Evolutionary conservation across 1,140 invertebrate genomes (phyloP).

Genomic region (Trinorchestia longiramus): DNA sequence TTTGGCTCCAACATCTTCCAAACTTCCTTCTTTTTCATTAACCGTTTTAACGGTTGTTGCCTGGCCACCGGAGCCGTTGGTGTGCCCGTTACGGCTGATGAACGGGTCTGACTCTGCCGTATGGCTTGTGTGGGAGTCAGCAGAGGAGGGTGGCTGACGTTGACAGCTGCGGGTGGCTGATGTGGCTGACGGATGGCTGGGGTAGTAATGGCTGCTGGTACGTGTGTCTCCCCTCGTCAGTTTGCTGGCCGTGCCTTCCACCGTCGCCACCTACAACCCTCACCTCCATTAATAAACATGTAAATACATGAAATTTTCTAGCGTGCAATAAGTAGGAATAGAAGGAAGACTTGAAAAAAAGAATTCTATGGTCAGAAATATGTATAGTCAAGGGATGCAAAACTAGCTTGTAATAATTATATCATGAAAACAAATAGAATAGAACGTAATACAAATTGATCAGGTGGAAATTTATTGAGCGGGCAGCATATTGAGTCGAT

Average conservation of each 20-base stretch:
- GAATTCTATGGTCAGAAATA: too few species aligned
- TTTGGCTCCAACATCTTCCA: not conserved
- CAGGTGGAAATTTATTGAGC: too few species aligned
- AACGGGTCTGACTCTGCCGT: constrained; percentile 7
- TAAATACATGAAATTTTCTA: too few species aligned
- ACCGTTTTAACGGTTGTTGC: not conserved
- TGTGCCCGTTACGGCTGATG: constrained; percentile 40
- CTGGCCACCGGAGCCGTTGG: not conserved
- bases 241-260: constrained; percentile 22
- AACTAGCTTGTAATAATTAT: too few species aligned
- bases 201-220: constrained; percentile 38
- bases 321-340: too few species aligned
- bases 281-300: not conserved
- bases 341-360: too few species aligned
- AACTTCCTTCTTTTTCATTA: not conserved
- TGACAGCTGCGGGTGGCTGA: not conserved
- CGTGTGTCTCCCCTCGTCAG: not conserved
- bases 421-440: too few species aligned
- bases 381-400: too few species aligned
- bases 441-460: too few species aligned
- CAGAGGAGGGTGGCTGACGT: constrained; percentile 3
- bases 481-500: too few species aligned
- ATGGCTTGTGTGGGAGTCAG: constrained; percentile 31
- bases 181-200: constrained; percentile 23
- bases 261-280: not conserved